Evolutionary conservation across 2,113 vertebrate genomes (phyloP).

Genomic region (Machaerirhynchus nigripectus): DNA sequence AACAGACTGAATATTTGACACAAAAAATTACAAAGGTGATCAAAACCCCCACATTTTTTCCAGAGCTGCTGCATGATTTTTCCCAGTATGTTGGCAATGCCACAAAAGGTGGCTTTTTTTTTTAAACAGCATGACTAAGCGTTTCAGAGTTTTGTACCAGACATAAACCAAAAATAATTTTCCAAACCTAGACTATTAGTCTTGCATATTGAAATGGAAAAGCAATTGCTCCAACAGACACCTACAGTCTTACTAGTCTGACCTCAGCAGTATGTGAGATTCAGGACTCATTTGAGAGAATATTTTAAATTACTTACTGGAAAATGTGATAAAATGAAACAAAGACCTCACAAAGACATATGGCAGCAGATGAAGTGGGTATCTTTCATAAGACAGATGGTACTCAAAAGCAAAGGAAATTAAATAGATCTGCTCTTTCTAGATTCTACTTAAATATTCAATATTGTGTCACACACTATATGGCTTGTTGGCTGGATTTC

Average conservation of each 20-base stretch:
- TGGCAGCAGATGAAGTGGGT: not conserved
- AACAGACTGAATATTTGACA: not conserved
- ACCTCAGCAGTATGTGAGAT: not conserved
- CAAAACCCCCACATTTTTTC: not conserved
- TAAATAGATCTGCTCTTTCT: not conserved
- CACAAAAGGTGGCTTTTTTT: not conserved
- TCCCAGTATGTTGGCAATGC: not conserved
- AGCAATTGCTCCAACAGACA: not conserved
- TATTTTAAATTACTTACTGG: not conserved
- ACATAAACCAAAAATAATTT: not conserved
- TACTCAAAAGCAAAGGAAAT: not conserved
- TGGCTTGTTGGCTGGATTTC: not conserved
- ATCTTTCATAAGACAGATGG: not conserved
- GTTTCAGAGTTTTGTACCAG: not conserved
- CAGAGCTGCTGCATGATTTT: not conserved
- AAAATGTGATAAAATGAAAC: not conserved
- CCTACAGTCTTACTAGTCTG: not conserved
- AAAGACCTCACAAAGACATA: not conserved
- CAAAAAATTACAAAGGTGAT: not conserved
- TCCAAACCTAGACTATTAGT: not conserved
- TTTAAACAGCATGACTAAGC: not conserved
- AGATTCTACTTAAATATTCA: not conserved
- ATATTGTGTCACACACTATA: not conserved
- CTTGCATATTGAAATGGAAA: not conserved
- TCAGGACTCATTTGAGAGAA: not conserved